phyloP scores from a whole-genome alignment of 1,140 invertebrate genomes.

The Cecropterus lyciades region DNA sequence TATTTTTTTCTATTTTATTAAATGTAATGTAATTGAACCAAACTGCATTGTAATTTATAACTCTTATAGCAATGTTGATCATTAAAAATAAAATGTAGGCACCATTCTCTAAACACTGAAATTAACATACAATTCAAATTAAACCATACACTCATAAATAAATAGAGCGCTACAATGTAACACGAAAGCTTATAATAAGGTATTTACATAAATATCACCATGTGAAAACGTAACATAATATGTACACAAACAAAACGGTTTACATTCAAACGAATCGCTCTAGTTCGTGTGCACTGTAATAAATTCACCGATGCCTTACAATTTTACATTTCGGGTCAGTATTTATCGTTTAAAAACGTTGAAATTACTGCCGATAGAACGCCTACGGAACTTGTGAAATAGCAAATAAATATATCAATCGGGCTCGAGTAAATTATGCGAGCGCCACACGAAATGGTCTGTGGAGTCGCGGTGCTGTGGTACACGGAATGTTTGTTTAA shows the following conservation, averaged over 20 bases:
- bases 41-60: no score
- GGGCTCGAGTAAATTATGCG: slow-evolving; percentile 56
- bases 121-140: no score
- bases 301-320: slow-evolving; percentile 50
- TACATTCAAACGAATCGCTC: not conserved
- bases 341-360: slow-evolving; percentile 64
- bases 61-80: no score
- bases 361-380: slow-evolving; percentile 57
- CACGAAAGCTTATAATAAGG: slow-evolving; percentile 1
- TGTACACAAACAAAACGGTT: not conserved
- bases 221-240: slow-evolving; percentile 6
- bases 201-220: slow-evolving; percentile 7
- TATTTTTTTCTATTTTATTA: no score
- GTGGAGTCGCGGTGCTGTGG: slow-evolving; percentile 5
- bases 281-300: slow-evolving; percentile 16
- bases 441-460: slow-evolving; percentile 51
- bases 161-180: no score
- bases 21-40: no score
- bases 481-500: slow-evolving; percentile 32
- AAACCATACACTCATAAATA: no score
- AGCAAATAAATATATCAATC: slow-evolving; percentile 73
- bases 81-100: no score
- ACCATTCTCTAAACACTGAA: no score
- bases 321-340: slow-evolving; percentile 57
- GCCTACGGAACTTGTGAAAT: slow-evolving; percentile 64